Percentiles rank a stretch among this genome's conserved stretches.
Evolutionary conservation across 2,113 vertebrate genomes (phyloP).

Genomic region (Oxyura jamaicensis): DNA sequence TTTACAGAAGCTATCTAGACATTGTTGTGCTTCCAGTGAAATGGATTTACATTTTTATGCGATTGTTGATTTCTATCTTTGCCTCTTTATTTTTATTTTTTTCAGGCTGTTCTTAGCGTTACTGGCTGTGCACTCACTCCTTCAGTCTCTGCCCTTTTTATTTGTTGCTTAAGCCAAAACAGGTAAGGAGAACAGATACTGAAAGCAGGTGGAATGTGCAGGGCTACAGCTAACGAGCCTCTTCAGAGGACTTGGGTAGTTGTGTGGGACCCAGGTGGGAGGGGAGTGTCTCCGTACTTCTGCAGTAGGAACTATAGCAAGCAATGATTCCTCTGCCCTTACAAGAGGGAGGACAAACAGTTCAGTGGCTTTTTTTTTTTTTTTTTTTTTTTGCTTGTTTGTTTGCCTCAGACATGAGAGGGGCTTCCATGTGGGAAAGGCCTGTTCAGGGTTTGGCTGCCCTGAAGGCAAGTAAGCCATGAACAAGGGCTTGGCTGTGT

Average conservation of each 20-base stretch:
- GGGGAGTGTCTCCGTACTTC: background rate
- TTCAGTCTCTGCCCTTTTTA: background rate
- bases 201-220: background rate
- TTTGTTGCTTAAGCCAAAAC: background rate
- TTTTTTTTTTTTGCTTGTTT: no score
- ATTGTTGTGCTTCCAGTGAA: background rate
- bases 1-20: background rate
- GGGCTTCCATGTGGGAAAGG: background rate
- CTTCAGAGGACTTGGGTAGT: background rate
- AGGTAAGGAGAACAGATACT: background rate
- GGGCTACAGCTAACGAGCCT: background rate
- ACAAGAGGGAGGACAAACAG: background rate
- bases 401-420: background rate
- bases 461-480: background rate
- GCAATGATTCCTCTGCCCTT: background rate
- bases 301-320: background rate
- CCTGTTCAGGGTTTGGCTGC: background rate
- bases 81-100: background rate
- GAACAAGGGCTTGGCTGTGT: no score
- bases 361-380: no score
- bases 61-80: background rate
- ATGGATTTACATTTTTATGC: background rate
- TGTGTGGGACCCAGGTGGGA: background rate
- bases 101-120: background rate
- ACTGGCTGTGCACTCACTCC: background rate